Evolutionary conservation across 1,140 invertebrate genomes (phyloP).

Genomic region (Sycophaga agraensis): DNA sequence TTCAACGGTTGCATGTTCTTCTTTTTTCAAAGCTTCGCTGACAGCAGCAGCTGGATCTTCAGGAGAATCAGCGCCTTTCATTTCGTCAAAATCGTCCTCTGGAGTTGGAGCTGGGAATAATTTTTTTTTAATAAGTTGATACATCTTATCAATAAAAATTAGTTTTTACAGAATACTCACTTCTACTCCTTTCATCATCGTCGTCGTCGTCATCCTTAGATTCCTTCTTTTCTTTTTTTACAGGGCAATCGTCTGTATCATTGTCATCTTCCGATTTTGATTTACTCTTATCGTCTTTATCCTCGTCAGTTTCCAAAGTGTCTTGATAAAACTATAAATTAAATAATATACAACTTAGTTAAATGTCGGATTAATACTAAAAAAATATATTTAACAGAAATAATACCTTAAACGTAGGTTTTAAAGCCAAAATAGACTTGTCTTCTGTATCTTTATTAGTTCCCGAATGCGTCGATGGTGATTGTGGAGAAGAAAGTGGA

Average conservation of each 20-base stretch:
- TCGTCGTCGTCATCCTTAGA: constrained; percentile 32
- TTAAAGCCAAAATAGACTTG: constrained; percentile 59
- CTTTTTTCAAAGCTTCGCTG: constrained; percentile 34
- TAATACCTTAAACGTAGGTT: constrained; percentile 59
- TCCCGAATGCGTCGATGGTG: constrained; percentile 6
- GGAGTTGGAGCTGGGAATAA: constrained; percentile 42
- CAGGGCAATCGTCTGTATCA: constrained; percentile 38
- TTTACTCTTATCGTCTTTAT: constrained; percentile 51
- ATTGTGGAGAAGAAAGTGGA: constrained; percentile 48
- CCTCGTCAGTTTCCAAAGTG: constrained; percentile 74
- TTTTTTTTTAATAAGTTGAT: background rate
- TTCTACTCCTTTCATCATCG: constrained; percentile 38
- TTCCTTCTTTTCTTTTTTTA: constrained; percentile 33
- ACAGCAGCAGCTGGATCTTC: constrained; percentile 34
- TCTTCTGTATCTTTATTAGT: constrained; percentile 49
- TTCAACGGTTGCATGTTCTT: constrained; percentile 35
- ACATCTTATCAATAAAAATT: background rate
- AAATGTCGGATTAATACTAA: too few relatives aligned
- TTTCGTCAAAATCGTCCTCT: constrained; percentile 38
- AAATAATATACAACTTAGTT: too few relatives aligned
- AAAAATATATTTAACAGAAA: too few relatives aligned
- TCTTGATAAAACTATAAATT: constrained; percentile 95
- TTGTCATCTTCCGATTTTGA: constrained; percentile 39
- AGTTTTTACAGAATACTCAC: constrained; percentile 35
- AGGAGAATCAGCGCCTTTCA: constrained; percentile 36